Percentiles rank a stretch among this genome's conserved stretches.
These are phyloP conservation scores for Falco biarmicus DNA, from an alignment of 2,797 vertebrate genomes.

Conservation along the genomic window DNA sequence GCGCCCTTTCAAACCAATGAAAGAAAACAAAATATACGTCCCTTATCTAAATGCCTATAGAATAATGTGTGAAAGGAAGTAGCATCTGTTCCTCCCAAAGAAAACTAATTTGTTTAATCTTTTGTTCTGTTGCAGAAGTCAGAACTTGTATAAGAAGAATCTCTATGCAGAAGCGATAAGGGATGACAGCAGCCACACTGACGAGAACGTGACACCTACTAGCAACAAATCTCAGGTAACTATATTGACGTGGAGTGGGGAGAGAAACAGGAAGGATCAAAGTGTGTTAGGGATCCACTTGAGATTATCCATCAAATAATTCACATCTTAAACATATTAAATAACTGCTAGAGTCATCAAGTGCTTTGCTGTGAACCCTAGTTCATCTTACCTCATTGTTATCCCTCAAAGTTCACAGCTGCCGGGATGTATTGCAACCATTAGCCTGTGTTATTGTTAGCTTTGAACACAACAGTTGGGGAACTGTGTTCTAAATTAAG, in stretches of 20 bases:
- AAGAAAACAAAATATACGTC: neutral
- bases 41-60: neutral
- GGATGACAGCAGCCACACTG: slow-evolving; percentile 63
- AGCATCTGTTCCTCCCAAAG: neutral
- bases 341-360: slow-evolving; percentile 68
- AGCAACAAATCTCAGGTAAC: slow-evolving; percentile 72
- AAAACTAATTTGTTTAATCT: neutral
- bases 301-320: slow-evolving; percentile 77
- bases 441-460: slow-evolving; percentile 77
- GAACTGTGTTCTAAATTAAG: slow-evolving; percentile 75
- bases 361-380: slow-evolving; percentile 69
- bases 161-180: slow-evolving; percentile 76
- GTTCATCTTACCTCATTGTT: slow-evolving; percentile 78
- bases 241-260: slow-evolving; percentile 47
- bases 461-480: slow-evolving; percentile 72
- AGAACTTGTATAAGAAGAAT: slow-evolving; percentile 71
- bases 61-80: neutral
- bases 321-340: slow-evolving; percentile 79
- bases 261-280: slow-evolving; percentile 69
- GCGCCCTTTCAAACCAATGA: neutral
- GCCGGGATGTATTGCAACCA: slow-evolving; percentile 69
- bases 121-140: slow-evolving; percentile 77
- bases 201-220: slow-evolving; percentile 68
- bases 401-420: slow-evolving; percentile 76
- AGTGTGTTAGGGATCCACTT: slow-evolving; percentile 69